Conservation (phyloP, 2,797 vertebrate genomes). For the Notamacropus eugenii region DNA sequence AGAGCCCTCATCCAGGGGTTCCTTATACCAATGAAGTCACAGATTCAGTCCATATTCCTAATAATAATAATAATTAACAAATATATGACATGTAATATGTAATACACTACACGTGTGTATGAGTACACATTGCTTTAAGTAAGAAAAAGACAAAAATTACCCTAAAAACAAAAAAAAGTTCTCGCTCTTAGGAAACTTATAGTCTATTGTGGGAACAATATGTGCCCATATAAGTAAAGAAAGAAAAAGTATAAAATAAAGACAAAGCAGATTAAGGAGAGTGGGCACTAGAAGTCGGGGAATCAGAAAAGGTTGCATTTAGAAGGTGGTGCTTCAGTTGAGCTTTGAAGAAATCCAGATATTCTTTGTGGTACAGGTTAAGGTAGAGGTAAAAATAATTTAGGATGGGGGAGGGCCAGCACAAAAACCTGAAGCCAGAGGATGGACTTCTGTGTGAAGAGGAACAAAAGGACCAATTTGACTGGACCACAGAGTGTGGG, state of each 20-base stretch:
- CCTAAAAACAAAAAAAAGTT: not conserved
- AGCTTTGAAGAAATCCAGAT: not conserved
- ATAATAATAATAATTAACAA: not conserved
- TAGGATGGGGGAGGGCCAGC: not conserved
- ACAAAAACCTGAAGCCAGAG: not conserved
- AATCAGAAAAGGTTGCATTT: not conserved
- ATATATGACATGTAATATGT: not conserved
- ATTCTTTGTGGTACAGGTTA: not conserved
- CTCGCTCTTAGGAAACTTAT: not conserved
- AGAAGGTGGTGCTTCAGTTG: not conserved
- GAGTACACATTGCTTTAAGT: not conserved
- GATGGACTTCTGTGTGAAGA: not conserved
- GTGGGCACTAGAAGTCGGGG: not conserved
- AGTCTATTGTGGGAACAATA: not conserved
- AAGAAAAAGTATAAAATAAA: not conserved
- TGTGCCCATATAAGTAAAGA: not conserved
- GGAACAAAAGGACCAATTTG: not conserved
- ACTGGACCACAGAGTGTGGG: not conserved
- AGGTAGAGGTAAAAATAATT: not conserved
- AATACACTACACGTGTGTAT: not conserved
- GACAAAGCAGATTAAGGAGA: not conserved
- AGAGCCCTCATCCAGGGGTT: not conserved
- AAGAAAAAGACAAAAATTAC: not conserved
- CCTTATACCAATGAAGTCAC: not conserved
- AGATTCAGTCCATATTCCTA: not conserved